phyloP scores from a whole-genome alignment of 1,140 invertebrate species.

The Frieseomelitta varia region DNA sequence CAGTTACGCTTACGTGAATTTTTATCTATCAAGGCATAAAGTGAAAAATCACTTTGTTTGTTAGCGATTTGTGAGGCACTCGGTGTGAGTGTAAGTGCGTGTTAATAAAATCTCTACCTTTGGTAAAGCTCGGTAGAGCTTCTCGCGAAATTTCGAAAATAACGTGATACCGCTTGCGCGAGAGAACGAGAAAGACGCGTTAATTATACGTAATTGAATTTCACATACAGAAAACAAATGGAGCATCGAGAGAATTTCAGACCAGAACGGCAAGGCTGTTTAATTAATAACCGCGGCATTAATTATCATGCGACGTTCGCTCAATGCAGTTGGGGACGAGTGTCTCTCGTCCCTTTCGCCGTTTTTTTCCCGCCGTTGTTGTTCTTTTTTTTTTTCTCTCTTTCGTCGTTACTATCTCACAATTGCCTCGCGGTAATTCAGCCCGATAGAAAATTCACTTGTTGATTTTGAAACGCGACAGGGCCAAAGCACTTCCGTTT shows the following conservation, averaged over 20 bases:
- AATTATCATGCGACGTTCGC: not conserved
- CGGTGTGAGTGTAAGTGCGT: no score
- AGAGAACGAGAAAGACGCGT: no score
- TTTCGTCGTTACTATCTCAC: not conserved
- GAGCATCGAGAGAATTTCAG: not conserved
- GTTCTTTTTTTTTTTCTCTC: not conserved
- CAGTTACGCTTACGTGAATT: no score
- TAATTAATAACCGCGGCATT: not conserved
- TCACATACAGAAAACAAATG: no score
- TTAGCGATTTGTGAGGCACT: no score
- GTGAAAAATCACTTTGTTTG: no score
- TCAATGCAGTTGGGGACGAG: no score
- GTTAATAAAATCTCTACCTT: not conserved
- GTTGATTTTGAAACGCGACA: conserved; percentile 39
- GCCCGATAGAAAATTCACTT: conserved; percentile 24
- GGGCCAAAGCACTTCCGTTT: conserved; percentile 23
- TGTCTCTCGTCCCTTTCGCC: not conserved
- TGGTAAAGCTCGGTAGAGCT: no score
- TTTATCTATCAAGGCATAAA: no score
- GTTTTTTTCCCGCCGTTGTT: not conserved
- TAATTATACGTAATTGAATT: not conserved
- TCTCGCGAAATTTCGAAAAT: not conserved
- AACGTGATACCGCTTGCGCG: no score
- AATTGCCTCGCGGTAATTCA: not conserved
- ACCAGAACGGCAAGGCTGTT: not conserved